These are phyloP conservation scores for Gallinago nigripennis DNA, from an alignment of 2,797 vertebrate genomes.

Conservation along the genomic window DNA sequence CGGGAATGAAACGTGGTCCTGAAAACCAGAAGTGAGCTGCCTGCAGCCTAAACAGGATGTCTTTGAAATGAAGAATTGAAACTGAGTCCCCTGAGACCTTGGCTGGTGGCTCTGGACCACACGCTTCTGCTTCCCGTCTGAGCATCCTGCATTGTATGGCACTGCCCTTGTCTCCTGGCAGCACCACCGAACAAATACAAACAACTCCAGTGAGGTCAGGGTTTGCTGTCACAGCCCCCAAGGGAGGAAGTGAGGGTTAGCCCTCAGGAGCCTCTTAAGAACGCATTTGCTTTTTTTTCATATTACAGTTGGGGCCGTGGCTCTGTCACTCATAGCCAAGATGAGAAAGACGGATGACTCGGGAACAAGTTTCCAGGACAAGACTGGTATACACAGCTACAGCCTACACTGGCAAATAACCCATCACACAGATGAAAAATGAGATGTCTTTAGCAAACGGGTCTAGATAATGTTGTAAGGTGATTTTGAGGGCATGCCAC, in stretches of 20 bases:
- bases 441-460: neutral
- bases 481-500: neutral
- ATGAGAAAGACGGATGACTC: neutral
- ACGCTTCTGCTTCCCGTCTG: neutral
- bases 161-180: slow-evolving; percentile 2
- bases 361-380: neutral
- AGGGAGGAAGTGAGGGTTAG: neutral
- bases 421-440: neutral
- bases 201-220: neutral
- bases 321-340: neutral
- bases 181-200: slow-evolving; percentile 13
- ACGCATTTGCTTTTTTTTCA: neutral
- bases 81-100: neutral
- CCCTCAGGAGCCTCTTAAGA: neutral
- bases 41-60: neutral
- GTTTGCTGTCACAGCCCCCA: neutral
- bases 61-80: neutral
- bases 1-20: neutral
- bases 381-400: neutral
- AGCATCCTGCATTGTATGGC: neutral
- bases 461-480: neutral
- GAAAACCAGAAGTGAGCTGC: neutral
- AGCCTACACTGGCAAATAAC: neutral
- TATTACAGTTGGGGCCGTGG: neutral
- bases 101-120: neutral